Evolutionary conservation across 2,888 invertebrate species (phyloP), one percentile per base, ranked within the genome.

Genomic region (Sphecodes monilicornis): DNA sequence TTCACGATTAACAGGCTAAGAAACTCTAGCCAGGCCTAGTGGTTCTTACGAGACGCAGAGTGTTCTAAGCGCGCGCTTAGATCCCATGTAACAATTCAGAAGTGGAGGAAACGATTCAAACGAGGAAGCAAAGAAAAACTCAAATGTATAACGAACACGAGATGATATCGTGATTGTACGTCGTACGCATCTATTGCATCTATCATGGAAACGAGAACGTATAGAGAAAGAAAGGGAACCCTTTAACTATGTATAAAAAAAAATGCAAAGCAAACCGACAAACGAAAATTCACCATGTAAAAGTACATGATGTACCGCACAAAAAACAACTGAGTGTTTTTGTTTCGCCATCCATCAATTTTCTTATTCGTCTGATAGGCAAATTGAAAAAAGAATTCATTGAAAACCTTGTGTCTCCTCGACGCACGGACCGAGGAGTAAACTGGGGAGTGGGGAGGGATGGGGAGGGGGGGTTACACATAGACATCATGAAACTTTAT

Each of bases 231-330:
- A 18, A 29, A 60, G 18, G 22, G 76, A 66, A 75, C 84, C 82
- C 85, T 87, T 85, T 82, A n/a, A 54, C 72, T 83, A 78, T 80
- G 87, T 82, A 85, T 84, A 76, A 68, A 76, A 46, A 46, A 13
- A 29, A 60, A 54, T 54, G 54, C n/a, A 11, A 54, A 3, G 54
- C 54, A 60, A 29, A 60, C 18, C 16, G 18, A 60, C 60, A 70
- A 71, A 76, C 70, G 68, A 74, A 80, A 75, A 78, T 64, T 84
- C 75, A 79, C 54, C 80, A 86, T 86, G 85, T 87, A 84, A 84
- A 81, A 85, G 87, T 91, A 91, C 90, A 88, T 87, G 89, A 90
- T 86, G 86, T 88, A 86, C 90, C 86, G 88, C 90, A 91, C 90
- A 91, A 89, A 89, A 68, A 82, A 91, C 85, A 85, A 86, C 80